Evolutionary conservation across 2,113 vertebrate genomes (phyloP).

Genomic region (Recurvirostra avosetta): DNA sequence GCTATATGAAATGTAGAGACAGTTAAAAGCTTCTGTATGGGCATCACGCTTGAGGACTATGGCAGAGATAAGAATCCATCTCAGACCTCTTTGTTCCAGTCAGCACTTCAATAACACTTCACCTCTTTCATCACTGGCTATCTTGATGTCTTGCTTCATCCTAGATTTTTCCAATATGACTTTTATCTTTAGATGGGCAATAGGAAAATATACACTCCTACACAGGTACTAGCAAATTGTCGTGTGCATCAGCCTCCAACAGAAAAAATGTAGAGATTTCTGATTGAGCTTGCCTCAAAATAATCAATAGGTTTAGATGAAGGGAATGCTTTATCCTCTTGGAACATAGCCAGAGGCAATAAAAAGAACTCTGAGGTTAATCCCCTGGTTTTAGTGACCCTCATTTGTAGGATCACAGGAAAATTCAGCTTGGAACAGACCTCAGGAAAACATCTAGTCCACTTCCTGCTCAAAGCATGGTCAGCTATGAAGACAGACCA

Average conservation of each 20-base stretch:
- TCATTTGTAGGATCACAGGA: background rate
- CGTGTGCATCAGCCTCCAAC: background rate
- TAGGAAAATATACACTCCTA: background rate
- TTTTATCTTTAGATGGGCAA: background rate
- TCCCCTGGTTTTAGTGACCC: background rate
- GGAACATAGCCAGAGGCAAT: background rate
- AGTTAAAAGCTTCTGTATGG: background rate
- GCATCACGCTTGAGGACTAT: background rate
- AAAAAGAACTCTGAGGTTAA: background rate
- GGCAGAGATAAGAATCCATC: background rate
- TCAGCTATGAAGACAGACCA: background rate
- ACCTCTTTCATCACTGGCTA: background rate
- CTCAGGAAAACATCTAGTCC: background rate
- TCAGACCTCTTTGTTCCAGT: background rate
- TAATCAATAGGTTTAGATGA: background rate
- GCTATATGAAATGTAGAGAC: background rate
- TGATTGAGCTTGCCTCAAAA: background rate
- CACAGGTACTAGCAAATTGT: background rate
- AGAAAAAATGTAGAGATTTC: background rate
- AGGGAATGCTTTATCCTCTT: background rate
- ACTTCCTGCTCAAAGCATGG: background rate
- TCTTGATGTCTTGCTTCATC: background rate
- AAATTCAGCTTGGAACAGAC: background rate
- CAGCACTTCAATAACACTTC: background rate
- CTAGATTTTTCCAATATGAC: background rate